These are phyloP conservation scores for Ardeotis arabs DNA, from an alignment of 2,113 vertebrate genomes.

Conservation along the genomic window DNA sequence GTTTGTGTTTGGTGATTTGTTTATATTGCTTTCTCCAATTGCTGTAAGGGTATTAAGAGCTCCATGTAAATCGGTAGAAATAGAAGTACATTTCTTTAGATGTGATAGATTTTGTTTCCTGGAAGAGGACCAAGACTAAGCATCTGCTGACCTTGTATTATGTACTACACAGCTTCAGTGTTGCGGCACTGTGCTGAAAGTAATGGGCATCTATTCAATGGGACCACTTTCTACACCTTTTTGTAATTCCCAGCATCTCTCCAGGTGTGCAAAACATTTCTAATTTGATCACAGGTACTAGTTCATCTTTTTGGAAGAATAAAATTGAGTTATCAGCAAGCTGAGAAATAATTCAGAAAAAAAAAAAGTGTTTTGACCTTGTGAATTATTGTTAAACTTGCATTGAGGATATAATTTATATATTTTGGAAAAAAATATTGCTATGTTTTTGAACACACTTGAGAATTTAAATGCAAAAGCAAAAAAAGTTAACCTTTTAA, in stretches of 20 bases:
- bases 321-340: neutral
- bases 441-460: neutral
- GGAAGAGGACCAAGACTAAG: neutral
- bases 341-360: neutral
- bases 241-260: constrained; percentile 4
- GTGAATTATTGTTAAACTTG: neutral
- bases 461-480: neutral
- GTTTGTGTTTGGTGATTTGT: neutral
- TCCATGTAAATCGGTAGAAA: neutral
- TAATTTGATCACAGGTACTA: neutral
- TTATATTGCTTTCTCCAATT: neutral
- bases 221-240: constrained; percentile 49
- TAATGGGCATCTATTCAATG: neutral
- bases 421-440: neutral
- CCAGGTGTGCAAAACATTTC: neutral
- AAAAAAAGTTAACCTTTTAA: neutral
- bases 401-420: neutral
- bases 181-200: neutral
- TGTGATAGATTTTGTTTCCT: constrained; percentile 9
- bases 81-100: neutral
- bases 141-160: constrained; percentile 22
- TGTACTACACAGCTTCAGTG: neutral
- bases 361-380: neutral
- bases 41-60: neutral
- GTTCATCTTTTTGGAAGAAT: neutral